Conservation (phyloP, 1,140 invertebrate genomes). For the Aphaenogaster rudis region DNA sequence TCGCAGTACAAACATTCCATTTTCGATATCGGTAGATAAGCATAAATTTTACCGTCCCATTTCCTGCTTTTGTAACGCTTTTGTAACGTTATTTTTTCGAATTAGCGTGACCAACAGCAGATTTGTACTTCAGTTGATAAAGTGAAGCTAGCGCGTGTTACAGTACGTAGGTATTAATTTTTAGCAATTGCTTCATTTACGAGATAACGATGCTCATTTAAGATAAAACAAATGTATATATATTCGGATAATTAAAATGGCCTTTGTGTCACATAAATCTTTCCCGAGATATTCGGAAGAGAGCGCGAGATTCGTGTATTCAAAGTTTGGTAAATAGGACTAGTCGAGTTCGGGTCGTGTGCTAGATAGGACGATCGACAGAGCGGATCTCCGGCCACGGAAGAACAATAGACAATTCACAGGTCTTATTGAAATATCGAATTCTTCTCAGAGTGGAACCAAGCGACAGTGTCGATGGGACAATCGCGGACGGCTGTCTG, state of each 20-base stretch:
- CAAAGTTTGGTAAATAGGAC: slow-evolving; percentile 16
- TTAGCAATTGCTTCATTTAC: not conserved
- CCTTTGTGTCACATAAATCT: not conserved
- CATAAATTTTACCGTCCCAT: not conserved
- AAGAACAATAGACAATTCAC: slow-evolving; percentile 26
- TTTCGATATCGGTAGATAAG: slow-evolving; percentile 4
- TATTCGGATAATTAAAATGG: not conserved
- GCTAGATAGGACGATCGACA: not conserved
- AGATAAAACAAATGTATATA: not conserved
- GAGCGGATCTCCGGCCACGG: slow-evolving; percentile 25
- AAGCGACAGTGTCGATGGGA: not conserved
- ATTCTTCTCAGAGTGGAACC: not conserved
- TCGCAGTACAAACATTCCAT: not conserved
- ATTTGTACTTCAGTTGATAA: not conserved
- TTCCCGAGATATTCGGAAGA: not conserved
- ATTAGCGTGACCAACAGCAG: not conserved
- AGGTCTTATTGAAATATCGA: slow-evolving; percentile 5
- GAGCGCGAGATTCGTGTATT: not conserved
- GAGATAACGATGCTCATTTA: not conserved
- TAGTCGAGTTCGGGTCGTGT: not conserved
- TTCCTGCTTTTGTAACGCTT: not conserved
- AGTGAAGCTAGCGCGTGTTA: not conserved
- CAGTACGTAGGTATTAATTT: not conserved
- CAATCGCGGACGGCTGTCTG: not conserved
- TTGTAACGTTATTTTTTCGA: not conserved